phyloP scores from a whole-genome alignment of 2,888 invertebrate species.

The Cylindroiulus punctatus region DNA sequence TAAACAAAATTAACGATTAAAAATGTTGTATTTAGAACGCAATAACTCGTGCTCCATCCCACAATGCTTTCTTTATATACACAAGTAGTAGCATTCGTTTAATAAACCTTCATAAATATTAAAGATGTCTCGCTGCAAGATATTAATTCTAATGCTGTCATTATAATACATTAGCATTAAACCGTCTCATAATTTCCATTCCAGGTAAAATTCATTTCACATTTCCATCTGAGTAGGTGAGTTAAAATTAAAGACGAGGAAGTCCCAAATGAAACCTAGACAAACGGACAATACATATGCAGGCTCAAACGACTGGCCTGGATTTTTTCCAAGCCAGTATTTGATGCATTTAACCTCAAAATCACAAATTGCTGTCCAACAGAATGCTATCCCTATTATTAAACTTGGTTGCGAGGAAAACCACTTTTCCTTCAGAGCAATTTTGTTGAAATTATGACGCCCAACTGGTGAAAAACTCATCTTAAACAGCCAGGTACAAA shows the following conservation, averaged over 20 bases:
- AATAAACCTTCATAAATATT: conserved; percentile 38
- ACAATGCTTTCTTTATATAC: background rate
- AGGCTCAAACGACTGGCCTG: background rate
- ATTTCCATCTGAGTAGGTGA: conserved; percentile 1
- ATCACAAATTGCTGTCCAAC: conserved; percentile 30
- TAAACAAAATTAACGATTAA: background rate
- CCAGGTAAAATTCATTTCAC: background rate
- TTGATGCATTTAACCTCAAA: conserved; percentile 23
- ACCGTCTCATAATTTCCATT: background rate
- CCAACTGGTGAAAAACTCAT: conserved; percentile 24
- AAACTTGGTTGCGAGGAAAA: conserved; percentile 39
- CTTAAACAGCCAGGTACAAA: conserved; percentile 22
- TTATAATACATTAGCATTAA: background rate
- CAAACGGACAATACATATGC: background rate
- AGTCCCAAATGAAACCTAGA: background rate
- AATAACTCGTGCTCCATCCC: conserved; percentile 6
- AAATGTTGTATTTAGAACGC: conserved; percentile 25
- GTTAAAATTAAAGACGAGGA: background rate
- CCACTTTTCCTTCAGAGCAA: background rate
- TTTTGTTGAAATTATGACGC: background rate
- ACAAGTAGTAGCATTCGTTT: conserved; percentile 26
- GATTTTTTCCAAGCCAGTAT: background rate
- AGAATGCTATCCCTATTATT: conserved; percentile 8
- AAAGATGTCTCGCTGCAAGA: background rate
- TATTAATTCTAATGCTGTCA: conserved; percentile 30